A percentile compares a stretch with the other conserved stretches of the same genome.
Conservation (phyloP, 2,888 invertebrate genomes). For the Ennomos quercinarius region DNA sequence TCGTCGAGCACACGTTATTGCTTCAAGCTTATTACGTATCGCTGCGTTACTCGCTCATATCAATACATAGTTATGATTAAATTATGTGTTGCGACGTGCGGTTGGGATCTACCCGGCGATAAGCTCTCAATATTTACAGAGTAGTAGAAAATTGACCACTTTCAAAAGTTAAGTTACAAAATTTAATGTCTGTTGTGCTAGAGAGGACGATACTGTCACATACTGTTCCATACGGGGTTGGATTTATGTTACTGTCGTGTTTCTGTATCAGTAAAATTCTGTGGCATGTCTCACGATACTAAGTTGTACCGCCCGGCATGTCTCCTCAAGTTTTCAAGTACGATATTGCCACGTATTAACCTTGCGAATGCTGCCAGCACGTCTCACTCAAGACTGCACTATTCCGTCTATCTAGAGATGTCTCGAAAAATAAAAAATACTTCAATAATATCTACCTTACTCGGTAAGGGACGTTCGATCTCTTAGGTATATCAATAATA, state of each 20-base stretch:
- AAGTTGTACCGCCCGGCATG: too few species aligned
- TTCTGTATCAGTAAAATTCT: too few species aligned
- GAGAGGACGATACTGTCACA: constrained; percentile 73
- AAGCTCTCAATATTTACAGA: constrained; percentile 84
- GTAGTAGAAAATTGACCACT: constrained; percentile 84
- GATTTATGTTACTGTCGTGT: too few species aligned
- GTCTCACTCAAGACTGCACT: constrained; percentile 46
- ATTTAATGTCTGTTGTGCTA: constrained; percentile 78
- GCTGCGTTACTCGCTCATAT: constrained; percentile 66
- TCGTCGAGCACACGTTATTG: constrained; percentile 79
- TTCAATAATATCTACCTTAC: constrained; percentile 83
- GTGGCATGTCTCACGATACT: too few species aligned
- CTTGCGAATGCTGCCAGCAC: constrained; percentile 38
- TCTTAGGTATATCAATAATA: constrained; percentile 82
- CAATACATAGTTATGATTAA: constrained; percentile 66
- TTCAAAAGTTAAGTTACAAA: constrained; percentile 81
- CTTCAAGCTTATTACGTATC: constrained; percentile 80
- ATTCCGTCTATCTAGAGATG: constrained; percentile 68
- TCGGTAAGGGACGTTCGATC: constrained; percentile 85
- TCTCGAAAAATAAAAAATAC: constrained; percentile 78
- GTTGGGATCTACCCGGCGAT: constrained; percentile 79
- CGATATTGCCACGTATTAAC: constrained; percentile 46
- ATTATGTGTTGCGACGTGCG: constrained; percentile 78
- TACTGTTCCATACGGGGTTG: constrained; percentile 17
- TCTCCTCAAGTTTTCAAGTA: too few species aligned